These are phyloP conservation scores for Acleris holmiana DNA, from an alignment of 2,888 invertebrate species.

Conservation along the genomic window DNA sequence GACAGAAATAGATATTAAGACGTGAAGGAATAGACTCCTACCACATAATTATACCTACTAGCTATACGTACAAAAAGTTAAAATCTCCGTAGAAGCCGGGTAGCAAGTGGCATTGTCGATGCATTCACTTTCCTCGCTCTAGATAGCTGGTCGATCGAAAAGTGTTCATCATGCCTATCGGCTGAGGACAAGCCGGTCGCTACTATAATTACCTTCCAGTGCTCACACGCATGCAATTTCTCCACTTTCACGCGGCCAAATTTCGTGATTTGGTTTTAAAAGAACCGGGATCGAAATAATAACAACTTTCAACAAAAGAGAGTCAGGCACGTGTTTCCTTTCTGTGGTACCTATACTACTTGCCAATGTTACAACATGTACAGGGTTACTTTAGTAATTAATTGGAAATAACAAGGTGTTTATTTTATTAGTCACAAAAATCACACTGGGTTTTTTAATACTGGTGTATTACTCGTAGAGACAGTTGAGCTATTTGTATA, in stretches of 20 bases:
- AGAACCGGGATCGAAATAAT: conserved; percentile 8
- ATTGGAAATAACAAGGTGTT: too few species aligned
- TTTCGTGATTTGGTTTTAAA: conserved; percentile 35
- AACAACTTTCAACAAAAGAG: background rate
- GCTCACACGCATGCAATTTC: conserved; percentile 46
- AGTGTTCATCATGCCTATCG: conserved; percentile 39
- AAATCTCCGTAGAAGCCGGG: background rate
- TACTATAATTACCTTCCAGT: conserved; percentile 53
- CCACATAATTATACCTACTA: background rate
- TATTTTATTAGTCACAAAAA: too few species aligned
- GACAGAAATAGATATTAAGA: too few species aligned
- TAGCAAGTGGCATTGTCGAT: conserved; percentile 14
- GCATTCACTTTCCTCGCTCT: conserved; percentile 31
- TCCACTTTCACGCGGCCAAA: conserved; percentile 49
- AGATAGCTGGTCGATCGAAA: conserved; percentile 45
- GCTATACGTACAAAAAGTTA: background rate
- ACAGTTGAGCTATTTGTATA: too few species aligned
- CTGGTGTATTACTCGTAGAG: too few species aligned
- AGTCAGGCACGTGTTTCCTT: too few species aligned
- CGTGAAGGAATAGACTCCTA: too few species aligned
- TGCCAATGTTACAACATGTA: too few species aligned
- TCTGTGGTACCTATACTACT: too few species aligned
- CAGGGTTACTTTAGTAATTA: too few species aligned
- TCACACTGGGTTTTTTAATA: too few species aligned
- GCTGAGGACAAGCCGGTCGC: conserved; percentile 38